Conservation (phyloP, 2,888 invertebrate species). For the Drosophila atripex region DNA sequence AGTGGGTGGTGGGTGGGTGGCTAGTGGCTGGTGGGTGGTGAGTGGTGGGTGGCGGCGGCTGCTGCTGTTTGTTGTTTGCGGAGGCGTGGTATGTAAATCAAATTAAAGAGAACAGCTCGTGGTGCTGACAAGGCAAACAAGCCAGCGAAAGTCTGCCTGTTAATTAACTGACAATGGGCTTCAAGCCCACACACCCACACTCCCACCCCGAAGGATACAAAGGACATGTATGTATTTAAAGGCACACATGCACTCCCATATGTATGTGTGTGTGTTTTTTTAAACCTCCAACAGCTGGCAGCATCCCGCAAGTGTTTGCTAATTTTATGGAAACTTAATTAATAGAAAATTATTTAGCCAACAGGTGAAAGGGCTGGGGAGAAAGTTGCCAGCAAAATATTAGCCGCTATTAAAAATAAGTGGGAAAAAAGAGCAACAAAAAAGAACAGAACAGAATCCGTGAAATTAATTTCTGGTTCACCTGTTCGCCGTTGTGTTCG, state of each 20-base stretch:
- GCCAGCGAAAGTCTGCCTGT: slow-evolving; percentile 55
- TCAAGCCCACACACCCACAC: slow-evolving; percentile 16
- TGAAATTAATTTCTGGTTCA: slow-evolving; percentile 43
- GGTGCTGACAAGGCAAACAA: slow-evolving; percentile 48
- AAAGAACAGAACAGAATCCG: neutral
- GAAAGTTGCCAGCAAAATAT: slow-evolving; percentile 61
- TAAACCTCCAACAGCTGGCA: slow-evolving; percentile 15
- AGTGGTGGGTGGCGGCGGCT: neutral
- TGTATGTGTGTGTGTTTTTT: neutral
- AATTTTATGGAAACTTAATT: slow-evolving; percentile 79
- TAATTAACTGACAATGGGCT: slow-evolving; percentile 72
- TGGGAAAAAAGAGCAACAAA: neutral
- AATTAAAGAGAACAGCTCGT: slow-evolving; percentile 53
- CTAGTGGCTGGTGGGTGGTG: slow-evolving; percentile 4
- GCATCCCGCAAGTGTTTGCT: slow-evolving; percentile 68
- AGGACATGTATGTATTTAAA: neutral
- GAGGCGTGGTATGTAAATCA: slow-evolving; percentile 58
- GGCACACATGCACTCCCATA: neutral
- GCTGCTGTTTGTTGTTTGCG: slow-evolving; percentile 1
- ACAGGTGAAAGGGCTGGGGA: slow-evolving; percentile 49
- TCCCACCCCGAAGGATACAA: neutral
- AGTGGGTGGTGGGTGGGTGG: neutral
- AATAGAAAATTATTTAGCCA: slow-evolving; percentile 77
- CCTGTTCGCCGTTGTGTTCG: slow-evolving; percentile 35
- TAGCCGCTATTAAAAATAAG: slow-evolving; percentile 62